Evolutionary conservation across 2,113 vertebrate species (phyloP), one percentile per base, ranked within the genome.

Genomic region (Epinephelus moara): DNA sequence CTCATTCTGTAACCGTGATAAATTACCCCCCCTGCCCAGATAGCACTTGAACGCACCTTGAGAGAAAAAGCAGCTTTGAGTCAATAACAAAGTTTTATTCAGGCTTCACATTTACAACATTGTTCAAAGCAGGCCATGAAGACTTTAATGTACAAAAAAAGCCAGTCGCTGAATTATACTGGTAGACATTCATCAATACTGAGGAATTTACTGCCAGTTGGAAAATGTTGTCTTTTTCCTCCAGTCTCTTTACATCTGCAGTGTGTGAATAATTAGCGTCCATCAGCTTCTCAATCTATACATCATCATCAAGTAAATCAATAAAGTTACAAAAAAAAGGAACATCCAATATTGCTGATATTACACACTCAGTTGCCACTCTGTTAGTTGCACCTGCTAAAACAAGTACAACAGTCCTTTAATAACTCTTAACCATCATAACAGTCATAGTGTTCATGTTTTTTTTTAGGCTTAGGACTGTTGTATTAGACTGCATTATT

Each of bases 101-200:
- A 70, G 82, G 53, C 61, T 70, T 81, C 60, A 89, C 82, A 92
- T 93, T 92, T 91, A 94, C 90, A 93, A 86, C 21, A 56, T 23
- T 57, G 37, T 70, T 82, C 77, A 80, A 61, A 78, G 78, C 30
- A 80, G 80, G 49, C 64, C 78, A 56, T 23, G 42, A 63, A 81
- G 52, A 60, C 61, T 78, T 85, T 10, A 85, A 88, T 67, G 80
- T 92, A 93, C 81, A 91, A 81, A 91, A 84, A 55, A 74, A 81
- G 62, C 77, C 70, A 88, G n/a, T 75, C 45, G 37, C 40, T 76
- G 52, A 87, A 68, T 23, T 73, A 42, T 25, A 72, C 25, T 57
- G 67, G 30, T 70, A 59, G 37, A 90, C 91, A 93, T 89, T 89
- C 85, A 84, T 77, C 63, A 42, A 14, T 64, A 17, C 70, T 71